These are phyloP conservation scores for Ictidomys tridecemlineatus DNA, from an alignment of 2,113 vertebrate genomes.

Conservation along the genomic window DNA sequence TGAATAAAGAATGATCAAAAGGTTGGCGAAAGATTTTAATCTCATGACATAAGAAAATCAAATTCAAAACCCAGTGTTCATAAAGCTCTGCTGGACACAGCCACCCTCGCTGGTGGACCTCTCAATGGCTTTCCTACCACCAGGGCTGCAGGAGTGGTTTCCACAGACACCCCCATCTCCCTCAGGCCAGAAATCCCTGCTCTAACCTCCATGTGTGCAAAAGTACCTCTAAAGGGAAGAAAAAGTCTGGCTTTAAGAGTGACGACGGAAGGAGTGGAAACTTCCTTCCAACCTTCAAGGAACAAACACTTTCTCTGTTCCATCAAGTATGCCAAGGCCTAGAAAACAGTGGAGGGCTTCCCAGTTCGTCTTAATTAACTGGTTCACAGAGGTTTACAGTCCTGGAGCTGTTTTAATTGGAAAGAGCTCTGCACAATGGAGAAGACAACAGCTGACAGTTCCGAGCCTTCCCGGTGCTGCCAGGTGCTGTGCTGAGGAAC, in stretches of 20 bases:
- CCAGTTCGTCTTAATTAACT: slow-evolving; percentile 59
- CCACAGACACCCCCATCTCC: background rate
- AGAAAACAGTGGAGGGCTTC: slow-evolving; percentile 57
- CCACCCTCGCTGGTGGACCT: background rate
- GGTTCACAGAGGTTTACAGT: slow-evolving; percentile 62
- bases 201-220: background rate
- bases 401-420: slow-evolving; percentile 64
- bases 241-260: slow-evolving; percentile 23
- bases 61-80: background rate
- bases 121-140: background rate
- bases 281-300: slow-evolving; percentile 71
- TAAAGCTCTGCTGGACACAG: background rate
- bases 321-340: slow-evolving; percentile 44
- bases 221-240: background rate
- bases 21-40: background rate
- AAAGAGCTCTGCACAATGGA: slow-evolving; percentile 56
- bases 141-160: background rate
- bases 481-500: slow-evolving; percentile 17
- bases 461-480: background rate
- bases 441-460: slow-evolving; percentile 56
- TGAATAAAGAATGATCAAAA: background rate
- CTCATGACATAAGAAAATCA: slow-evolving; percentile 3
- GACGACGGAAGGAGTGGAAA: slow-evolving; percentile 32
- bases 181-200: background rate
- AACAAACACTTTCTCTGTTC: slow-evolving; percentile 58